phyloP scores from a whole-genome alignment of 2,797 vertebrate species.

The Mormyrops boulengeri region DNA sequence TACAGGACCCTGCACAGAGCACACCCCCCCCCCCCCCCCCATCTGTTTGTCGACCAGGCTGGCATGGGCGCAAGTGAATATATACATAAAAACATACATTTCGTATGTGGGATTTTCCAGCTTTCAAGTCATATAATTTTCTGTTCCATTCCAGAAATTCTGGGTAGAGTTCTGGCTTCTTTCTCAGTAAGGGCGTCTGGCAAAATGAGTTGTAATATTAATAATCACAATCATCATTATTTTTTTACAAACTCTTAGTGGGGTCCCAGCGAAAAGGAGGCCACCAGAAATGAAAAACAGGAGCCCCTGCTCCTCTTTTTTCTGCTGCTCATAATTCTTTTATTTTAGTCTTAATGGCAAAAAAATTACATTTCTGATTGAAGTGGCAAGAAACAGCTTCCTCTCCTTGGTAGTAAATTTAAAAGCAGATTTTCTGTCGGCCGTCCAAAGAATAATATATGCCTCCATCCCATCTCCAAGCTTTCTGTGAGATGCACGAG shows the following conservation, averaged over 20 bases:
- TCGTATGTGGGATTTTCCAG: background rate
- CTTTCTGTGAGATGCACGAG: background rate
- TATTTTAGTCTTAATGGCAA: background rate
- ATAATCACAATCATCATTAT: background rate
- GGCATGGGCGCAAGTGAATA: background rate
- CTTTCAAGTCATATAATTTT: background rate
- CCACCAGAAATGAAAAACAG: background rate
- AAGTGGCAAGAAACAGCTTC: background rate
- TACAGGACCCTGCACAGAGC: background rate
- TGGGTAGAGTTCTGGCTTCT: background rate
- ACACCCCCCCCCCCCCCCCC: background rate
- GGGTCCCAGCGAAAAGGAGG: background rate
- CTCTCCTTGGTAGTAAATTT: background rate
- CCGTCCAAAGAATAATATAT: background rate
- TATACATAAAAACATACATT: background rate
- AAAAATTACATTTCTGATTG: slow-evolving; percentile 2
- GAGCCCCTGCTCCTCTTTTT: background rate
- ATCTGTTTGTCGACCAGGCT: background rate
- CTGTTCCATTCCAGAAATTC: background rate
- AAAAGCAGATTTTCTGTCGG: background rate
- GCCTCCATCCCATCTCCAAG: background rate
- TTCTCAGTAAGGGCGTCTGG: background rate
- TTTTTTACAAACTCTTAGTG: background rate
- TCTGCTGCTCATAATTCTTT: background rate
- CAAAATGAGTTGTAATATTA: background rate